These are phyloP conservation scores for Nebria ingens DNA, from an alignment of 1,140 invertebrate species.

Conservation along the genomic window DNA sequence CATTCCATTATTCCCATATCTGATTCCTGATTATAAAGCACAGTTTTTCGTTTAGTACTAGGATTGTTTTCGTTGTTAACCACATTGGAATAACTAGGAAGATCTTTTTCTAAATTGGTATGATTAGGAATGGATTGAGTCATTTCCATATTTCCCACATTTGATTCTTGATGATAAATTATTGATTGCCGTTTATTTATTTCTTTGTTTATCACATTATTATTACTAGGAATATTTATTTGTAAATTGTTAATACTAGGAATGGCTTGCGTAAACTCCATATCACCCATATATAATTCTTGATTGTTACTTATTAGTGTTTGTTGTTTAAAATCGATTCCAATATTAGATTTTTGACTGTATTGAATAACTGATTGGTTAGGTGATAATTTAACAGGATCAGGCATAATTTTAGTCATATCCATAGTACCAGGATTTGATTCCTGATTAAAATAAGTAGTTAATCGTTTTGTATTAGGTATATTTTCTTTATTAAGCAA, in stretches of 20 bases:
- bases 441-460: neutral
- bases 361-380: too few species aligned
- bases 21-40: neutral
- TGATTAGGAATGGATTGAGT: neutral
- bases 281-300: too few species aligned
- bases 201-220: too few species aligned
- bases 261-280: too few species aligned
- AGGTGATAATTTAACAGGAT: neutral
- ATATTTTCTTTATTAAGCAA: neutral
- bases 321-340: too few species aligned
- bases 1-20: neutral
- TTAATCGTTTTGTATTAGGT: neutral
- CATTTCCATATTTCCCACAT: neutral
- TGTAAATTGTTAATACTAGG: too few species aligned
- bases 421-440: neutral
- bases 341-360: too few species aligned
- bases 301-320: too few species aligned
- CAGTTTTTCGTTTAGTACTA: neutral
- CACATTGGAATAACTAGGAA: too few species aligned
- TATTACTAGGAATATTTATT: too few species aligned
- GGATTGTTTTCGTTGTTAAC: neutral
- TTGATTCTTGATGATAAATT: neutral
- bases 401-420: neutral
- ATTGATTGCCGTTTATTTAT: neutral
- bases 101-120: neutral